These are phyloP conservation scores for Stenopsyche tienmushanensis DNA, from an alignment of 1,140 invertebrate species.

Conservation along the genomic window DNA sequence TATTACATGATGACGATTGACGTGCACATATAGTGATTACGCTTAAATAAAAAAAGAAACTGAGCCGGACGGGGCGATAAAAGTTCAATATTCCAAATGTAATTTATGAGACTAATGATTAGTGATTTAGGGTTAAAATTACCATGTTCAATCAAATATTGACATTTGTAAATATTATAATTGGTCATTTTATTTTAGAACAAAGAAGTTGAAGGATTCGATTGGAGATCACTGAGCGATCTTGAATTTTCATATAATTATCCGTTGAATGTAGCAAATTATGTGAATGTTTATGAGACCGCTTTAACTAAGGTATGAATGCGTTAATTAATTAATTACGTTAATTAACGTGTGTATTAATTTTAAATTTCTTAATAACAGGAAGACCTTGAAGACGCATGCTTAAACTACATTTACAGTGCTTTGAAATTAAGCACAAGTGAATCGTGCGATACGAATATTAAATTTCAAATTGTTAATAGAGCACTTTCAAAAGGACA, in stretches of 20 bases:
- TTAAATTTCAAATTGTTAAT: conserved; percentile 53
- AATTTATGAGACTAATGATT: too few species aligned
- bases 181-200: conserved; percentile 21
- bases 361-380: conserved; percentile 24
- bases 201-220: conserved; percentile 25
- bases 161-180: not conserved
- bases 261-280: conserved; percentile 28
- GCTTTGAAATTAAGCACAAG: conserved; percentile 50
- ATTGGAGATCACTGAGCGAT: conserved; percentile 28
- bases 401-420: conserved; percentile 56
- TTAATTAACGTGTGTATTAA: conserved; percentile 11
- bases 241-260: conserved; percentile 20
- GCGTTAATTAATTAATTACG: conserved; percentile 37
- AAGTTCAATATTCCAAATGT: too few species aligned
- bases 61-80: too few species aligned
- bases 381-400: conserved; percentile 58
- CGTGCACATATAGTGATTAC: too few species aligned
- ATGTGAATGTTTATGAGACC: conserved; percentile 36
- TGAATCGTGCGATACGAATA: conserved; percentile 42
- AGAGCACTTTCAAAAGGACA: conserved; percentile 52
- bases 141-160: not conserved
- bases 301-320: conserved; percentile 24
- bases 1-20: too few species aligned
- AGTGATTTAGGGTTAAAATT: too few species aligned
- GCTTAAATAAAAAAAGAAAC: too few species aligned